phyloP scores from a whole-genome alignment of 2,888 invertebrate species.

The Lacanobia wlatinum region DNA sequence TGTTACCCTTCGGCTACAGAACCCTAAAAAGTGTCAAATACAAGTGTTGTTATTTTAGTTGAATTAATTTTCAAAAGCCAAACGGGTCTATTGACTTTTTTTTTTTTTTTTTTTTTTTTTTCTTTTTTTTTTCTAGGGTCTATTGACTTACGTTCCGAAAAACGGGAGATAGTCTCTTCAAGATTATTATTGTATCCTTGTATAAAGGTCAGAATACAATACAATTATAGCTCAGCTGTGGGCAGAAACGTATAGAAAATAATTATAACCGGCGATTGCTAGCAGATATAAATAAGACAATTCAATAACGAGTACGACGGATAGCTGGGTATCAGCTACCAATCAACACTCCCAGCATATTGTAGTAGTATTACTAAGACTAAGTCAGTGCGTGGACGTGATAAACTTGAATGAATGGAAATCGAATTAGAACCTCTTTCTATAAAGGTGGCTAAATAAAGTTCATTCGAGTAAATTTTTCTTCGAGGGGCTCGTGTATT shows the following conservation, averaged over 20 bases:
- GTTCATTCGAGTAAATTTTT: background rate
- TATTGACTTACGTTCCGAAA: too few relatives aligned
- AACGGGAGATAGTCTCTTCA: background rate
- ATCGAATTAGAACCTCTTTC: slow-evolving; percentile 2
- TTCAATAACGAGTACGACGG: background rate
- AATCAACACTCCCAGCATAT: background rate
- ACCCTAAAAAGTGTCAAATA: too few relatives aligned
- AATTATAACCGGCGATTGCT: background rate
- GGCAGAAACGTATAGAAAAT: background rate
- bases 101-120: too few relatives aligned
- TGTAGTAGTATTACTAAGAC: slow-evolving; percentile 1
- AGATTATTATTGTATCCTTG: background rate
- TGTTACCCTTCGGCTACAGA: too few relatives aligned
- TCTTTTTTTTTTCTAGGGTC: too few relatives aligned
- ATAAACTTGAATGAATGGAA: slow-evolving; percentile 13
- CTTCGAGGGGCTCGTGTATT: too few relatives aligned
- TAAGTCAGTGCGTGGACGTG: background rate
- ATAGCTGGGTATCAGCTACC: background rate
- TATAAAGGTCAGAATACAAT: background rate
- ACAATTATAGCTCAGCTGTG: background rate
- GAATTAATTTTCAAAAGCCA: background rate
- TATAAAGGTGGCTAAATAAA: slow-evolving; percentile 3
- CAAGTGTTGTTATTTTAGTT: background rate
- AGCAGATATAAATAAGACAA: background rate
- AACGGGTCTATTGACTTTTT: background rate